Conservation (phyloP, 2,888 invertebrate genomes). For the Rugalucina vietnamica region DNA sequence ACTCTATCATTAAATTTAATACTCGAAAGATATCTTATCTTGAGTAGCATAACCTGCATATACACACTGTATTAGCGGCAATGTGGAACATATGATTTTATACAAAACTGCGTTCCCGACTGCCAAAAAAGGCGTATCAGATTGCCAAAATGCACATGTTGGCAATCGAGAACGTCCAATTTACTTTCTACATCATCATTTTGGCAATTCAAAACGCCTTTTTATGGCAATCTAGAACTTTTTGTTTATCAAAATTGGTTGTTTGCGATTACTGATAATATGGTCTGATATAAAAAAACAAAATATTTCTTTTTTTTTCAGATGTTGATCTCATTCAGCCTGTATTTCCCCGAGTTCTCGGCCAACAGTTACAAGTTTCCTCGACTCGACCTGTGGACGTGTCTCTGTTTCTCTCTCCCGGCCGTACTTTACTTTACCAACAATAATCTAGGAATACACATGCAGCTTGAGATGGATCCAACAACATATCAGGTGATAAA, state of each 20-base stretch:
- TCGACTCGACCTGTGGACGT: slow-evolving; percentile 40
- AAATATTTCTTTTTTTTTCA: slow-evolving; percentile 24
- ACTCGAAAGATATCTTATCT: too few relatives aligned
- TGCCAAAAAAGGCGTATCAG: too few relatives aligned
- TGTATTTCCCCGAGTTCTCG: slow-evolving; percentile 51
- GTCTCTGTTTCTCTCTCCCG: slow-evolving; percentile 79
- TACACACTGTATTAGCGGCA: too few relatives aligned
- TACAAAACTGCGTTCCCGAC: too few relatives aligned
- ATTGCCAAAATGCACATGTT: too few relatives aligned
- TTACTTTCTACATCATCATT: too few relatives aligned
- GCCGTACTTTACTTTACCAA: slow-evolving; percentile 82
- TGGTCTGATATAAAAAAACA: background rate
- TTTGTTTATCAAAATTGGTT: background rate
- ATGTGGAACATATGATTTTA: too few relatives aligned
- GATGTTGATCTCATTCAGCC: slow-evolving; percentile 50
- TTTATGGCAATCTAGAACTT: too few relatives aligned
- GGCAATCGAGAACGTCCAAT: too few relatives aligned
- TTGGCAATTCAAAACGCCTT: too few relatives aligned
- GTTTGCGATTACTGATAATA: background rate
- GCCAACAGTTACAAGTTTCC: slow-evolving; percentile 42
- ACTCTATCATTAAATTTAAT: too few relatives aligned
- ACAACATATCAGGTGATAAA: slow-evolving; percentile 84
- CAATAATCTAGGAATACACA: slow-evolving; percentile 82
- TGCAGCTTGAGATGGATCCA: slow-evolving; percentile 84
- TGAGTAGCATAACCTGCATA: too few relatives aligned